These are phyloP conservation scores for Trichonephila clavata DNA, from an alignment of 1,140 invertebrate species.

Conservation along the genomic window DNA sequence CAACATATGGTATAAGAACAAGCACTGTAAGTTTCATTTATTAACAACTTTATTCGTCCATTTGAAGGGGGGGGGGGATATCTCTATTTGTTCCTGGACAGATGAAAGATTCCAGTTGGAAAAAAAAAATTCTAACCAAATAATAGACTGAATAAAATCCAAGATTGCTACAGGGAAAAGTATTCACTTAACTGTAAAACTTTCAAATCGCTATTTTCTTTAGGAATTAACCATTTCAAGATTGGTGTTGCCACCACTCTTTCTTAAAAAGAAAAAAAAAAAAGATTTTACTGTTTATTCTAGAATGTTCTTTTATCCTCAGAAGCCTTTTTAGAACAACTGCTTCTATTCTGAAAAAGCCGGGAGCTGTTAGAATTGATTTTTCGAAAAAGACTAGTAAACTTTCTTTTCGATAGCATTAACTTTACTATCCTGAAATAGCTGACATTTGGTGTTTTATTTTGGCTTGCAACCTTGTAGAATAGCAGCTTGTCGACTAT, in stretches of 20 bases:
- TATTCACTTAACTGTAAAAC: background rate
- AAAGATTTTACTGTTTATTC: conserved; percentile 15
- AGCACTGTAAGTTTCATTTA: too few relatives aligned
- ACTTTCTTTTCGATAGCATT: conserved; percentile 5
- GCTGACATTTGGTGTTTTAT: conserved; percentile 34
- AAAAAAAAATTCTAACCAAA: background rate
- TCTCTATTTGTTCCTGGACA: too few relatives aligned
- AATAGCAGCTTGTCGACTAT: background rate
- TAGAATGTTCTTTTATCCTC: background rate
- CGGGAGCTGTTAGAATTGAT: conserved; percentile 13
- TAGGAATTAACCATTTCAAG: background rate
- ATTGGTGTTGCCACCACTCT: background rate
- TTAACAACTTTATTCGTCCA: too few relatives aligned
- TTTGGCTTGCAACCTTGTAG: conserved; percentile 11
- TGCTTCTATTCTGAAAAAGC: background rate
- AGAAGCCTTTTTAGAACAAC: background rate
- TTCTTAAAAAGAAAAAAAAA: background rate
- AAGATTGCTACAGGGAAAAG: background rate
- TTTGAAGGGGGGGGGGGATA: too few relatives aligned
- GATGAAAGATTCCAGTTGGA: background rate
- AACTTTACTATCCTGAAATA: conserved; percentile 10
- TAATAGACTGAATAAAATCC: background rate
- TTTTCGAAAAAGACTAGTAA: background rate
- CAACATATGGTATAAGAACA: too few relatives aligned
- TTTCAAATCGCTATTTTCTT: background rate